Percentiles rank a stretch among this genome's conserved stretches.
These are phyloP conservation scores for Psylliodes chrysocephalus DNA, from an alignment of 2,888 invertebrate genomes.

Conservation along the genomic window DNA sequence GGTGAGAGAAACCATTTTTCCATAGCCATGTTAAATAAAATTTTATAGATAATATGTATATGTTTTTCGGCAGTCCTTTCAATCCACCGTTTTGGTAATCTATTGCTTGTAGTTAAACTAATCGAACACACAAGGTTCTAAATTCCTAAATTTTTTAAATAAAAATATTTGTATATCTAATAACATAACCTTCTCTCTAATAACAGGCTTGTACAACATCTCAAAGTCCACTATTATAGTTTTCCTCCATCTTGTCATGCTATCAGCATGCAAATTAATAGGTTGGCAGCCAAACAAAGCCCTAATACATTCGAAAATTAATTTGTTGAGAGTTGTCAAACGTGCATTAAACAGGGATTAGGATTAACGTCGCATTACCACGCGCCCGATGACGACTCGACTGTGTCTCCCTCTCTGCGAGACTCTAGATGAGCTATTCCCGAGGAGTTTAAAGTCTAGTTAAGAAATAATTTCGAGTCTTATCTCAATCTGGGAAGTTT, in stretches of 20 bases:
- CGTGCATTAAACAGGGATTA: slow-evolving; percentile 23
- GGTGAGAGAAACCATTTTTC: no score
- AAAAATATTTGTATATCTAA: no score
- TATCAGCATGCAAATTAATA: neutral
- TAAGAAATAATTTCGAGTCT: slow-evolving; percentile 28
- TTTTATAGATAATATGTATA: no score
- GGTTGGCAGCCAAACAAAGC: neutral
- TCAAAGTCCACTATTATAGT: neutral
- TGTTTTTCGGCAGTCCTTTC: no score
- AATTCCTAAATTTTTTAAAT: no score
- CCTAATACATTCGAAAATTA: slow-evolving; percentile 4
- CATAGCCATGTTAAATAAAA: no score
- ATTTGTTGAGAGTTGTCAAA: slow-evolving; percentile 20
- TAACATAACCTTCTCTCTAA: no score
- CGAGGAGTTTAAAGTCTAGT: slow-evolving; percentile 20
- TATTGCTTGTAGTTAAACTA: no score
- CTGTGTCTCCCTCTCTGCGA: slow-evolving; percentile 18
- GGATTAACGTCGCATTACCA: slow-evolving; percentile 22
- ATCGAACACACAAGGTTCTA: no score
- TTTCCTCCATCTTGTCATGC: neutral
- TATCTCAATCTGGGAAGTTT: slow-evolving; percentile 13
- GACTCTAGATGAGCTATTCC: slow-evolving; percentile 15
- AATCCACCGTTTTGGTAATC: no score
- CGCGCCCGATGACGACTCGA: slow-evolving; percentile 23
- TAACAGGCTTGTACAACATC: no score